Evolutionary conservation across 2,888 invertebrate genomes (phyloP).

Genomic region (Drosophila pseudotalamancana): DNA sequence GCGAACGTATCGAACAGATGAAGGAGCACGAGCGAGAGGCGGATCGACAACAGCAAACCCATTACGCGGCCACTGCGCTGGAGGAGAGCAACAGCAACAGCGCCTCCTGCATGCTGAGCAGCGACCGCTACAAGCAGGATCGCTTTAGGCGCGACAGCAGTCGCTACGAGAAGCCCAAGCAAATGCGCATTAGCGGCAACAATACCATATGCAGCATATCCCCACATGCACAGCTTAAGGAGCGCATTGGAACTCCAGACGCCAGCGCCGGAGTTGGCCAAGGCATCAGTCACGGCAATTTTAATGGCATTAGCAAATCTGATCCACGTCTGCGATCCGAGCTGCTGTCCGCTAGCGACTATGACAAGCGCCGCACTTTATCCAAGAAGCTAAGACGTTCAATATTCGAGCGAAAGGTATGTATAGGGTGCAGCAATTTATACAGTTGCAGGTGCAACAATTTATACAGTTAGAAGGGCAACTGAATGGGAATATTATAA

Average conservation of each 20-base stretch:
- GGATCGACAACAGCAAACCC: conserved; percentile 87
- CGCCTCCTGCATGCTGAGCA: conserved; percentile 10
- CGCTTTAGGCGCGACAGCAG: conserved; percentile 56
- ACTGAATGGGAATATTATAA: too few relatives aligned
- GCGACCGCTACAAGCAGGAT: conserved; percentile 63
- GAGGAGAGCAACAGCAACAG: conserved; percentile 50
- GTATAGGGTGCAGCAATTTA: too few relatives aligned
- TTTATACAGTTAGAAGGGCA: too few relatives aligned
- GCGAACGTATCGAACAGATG: conserved; percentile 96
- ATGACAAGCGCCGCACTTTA: conserved; percentile 47
- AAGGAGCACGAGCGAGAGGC: conserved; percentile 97
- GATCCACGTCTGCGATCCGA: conserved; percentile 17
- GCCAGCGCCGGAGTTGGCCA: background rate
- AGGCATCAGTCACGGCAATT: background rate
- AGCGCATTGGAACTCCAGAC: conserved; percentile 9
- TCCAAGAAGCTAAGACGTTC: conserved; percentile 82
- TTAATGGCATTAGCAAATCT: conserved; percentile 3
- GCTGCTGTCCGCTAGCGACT: background rate
- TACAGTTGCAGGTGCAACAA: too few relatives aligned
- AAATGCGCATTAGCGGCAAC: conserved; percentile 45
- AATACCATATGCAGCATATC: conserved; percentile 52
- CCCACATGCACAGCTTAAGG: conserved; percentile 31
- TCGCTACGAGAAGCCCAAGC: conserved; percentile 50
- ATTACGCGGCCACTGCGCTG: conserved; percentile 74
- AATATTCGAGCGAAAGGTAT: conserved; percentile 82